phyloP scores from a whole-genome alignment of 2,797 vertebrate species.

The Premnoplex brunnescens region DNA sequence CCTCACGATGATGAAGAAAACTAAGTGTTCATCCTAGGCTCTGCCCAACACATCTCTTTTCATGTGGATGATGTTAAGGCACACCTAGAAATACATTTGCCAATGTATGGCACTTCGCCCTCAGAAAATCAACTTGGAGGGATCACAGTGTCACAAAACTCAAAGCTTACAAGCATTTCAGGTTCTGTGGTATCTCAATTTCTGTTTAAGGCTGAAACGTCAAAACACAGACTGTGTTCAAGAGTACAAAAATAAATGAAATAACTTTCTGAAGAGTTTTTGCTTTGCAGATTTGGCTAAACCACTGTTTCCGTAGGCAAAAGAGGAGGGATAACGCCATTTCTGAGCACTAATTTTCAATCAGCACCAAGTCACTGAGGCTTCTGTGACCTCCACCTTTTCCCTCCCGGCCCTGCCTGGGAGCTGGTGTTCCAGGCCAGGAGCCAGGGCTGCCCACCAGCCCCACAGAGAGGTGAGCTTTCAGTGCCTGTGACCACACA shows the following conservation, averaged over 20 bases:
- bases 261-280: neutral
- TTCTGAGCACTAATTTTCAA: neutral
- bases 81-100: neutral
- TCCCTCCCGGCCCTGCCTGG: neutral
- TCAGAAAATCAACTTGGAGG: neutral
- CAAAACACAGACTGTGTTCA: neutral
- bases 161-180: neutral
- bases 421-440: neutral
- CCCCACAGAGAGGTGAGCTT: neutral
- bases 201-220: neutral
- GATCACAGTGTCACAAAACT: neutral
- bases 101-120: neutral
- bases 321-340: neutral
- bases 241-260: neutral
- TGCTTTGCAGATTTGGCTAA: neutral
- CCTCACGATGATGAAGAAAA: neutral
- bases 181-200: neutral
- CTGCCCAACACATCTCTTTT: neutral
- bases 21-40: neutral
- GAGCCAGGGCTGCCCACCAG: neutral
- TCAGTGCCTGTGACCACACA: neutral
- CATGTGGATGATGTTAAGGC: neutral
- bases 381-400: neutral
- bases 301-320: neutral
- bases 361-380: fast-evolving